phyloP scores from a whole-genome alignment of 2,888 invertebrate species.

The Allacma fusca region DNA sequence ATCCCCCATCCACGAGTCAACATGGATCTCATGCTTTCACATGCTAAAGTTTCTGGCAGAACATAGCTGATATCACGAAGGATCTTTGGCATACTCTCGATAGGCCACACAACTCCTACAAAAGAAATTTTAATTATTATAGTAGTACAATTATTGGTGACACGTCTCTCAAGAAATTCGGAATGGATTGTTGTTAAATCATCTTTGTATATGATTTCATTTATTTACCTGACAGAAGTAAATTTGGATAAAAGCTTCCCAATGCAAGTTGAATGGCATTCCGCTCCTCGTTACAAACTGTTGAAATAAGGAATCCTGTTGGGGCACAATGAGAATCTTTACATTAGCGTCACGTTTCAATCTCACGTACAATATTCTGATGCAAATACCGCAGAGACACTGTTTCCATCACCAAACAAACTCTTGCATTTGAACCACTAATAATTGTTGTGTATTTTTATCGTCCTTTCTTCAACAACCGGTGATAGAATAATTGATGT shows the following conservation, averaged over 20 bases:
- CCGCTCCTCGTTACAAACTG: constrained; percentile 88
- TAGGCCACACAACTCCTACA: constrained; percentile 93
- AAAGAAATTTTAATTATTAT: constrained; percentile 42
- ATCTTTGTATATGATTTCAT: too few species aligned
- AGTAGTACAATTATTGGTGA: too few species aligned
- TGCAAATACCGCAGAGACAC: too few species aligned
- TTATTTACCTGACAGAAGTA: constrained; percentile 81
- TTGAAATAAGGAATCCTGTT: constrained; percentile 88
- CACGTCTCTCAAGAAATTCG: too few species aligned
- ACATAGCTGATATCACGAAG: constrained; percentile 69
- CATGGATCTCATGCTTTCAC: constrained; percentile 65
- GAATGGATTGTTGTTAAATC: too few species aligned
- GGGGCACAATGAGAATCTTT: constrained; percentile 31
- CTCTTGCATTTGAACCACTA: too few species aligned
- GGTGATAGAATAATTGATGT: too few species aligned
- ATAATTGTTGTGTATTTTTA: too few species aligned
- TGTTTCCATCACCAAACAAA: too few species aligned
- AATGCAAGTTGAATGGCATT: constrained; percentile 92
- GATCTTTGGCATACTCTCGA: constrained; percentile 91
- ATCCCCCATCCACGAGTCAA: constrained; percentile 65
- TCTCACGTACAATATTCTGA: too few species aligned
- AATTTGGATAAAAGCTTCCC: constrained; percentile 93
- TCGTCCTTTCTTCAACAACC: too few species aligned
- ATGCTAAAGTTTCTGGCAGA: constrained; percentile 66
- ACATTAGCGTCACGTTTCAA: too few species aligned